Conservation (phyloP, 2,797 vertebrate species). For the Typhlichthys subterraneus region DNA sequence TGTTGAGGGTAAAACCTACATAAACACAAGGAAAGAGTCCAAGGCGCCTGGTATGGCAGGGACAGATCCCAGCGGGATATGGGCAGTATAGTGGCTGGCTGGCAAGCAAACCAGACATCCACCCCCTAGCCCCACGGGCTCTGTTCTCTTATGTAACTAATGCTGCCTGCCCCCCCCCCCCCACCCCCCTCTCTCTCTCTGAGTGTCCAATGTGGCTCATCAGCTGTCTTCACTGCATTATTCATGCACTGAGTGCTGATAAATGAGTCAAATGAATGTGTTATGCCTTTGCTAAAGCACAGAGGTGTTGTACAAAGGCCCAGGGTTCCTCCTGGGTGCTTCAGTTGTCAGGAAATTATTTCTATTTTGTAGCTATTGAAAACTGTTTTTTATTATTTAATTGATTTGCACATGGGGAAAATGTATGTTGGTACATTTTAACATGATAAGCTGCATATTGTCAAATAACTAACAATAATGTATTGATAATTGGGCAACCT, state of each 20-base stretch:
- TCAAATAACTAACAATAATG: too few species aligned
- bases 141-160: constrained; percentile 38
- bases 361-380: too few species aligned
- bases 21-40: constrained; percentile 6
- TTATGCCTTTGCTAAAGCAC: constrained; percentile 22
- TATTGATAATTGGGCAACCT: too few species aligned
- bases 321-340: not conserved
- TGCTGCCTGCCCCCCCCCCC: constrained; percentile 7
- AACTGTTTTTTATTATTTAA: too few species aligned
- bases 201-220: constrained; percentile 47
- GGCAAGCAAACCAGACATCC: constrained; percentile 31
- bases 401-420: too few species aligned
- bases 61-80: constrained; percentile 16
- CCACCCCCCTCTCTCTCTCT: not conserved
- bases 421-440: too few species aligned
- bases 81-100: constrained; percentile 13
- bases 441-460: too few species aligned
- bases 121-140: constrained; percentile 12
- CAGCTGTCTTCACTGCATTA: constrained; percentile 62
- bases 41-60: not conserved
- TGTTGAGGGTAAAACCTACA: not conserved
- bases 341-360: too few species aligned
- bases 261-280: constrained; percentile 32
- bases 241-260: constrained; percentile 51
- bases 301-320: not conserved